These are phyloP conservation scores for Brachyrhaphis roseni DNA, from an alignment of 2,797 vertebrate genomes.

Conservation along the genomic window DNA sequence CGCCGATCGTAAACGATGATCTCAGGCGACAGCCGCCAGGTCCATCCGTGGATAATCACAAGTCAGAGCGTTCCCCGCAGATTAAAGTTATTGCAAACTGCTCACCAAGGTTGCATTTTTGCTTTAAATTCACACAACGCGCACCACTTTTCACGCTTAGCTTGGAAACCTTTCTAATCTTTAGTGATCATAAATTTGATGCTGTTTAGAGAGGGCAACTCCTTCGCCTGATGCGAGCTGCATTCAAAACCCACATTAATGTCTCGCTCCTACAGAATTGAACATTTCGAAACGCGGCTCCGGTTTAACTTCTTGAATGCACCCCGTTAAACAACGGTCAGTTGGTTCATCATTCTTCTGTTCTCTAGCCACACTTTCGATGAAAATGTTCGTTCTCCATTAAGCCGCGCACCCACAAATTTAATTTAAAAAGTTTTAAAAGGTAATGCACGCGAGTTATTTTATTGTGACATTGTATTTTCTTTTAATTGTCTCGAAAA, in stretches of 20 bases:
- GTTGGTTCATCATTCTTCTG: background rate
- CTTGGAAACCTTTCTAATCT: conserved; percentile 43
- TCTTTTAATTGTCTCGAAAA: background rate
- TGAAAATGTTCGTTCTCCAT: background rate
- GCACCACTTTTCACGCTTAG: conserved; percentile 6
- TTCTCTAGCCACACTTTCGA: conserved; percentile 55
- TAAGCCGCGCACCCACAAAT: accelerated
- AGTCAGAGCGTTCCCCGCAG: conserved; percentile 43
- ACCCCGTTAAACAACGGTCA: background rate
- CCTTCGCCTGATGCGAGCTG: conserved; percentile 59
- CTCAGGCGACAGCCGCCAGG: conserved; percentile 60
- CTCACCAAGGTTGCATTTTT: conserved; percentile 29
- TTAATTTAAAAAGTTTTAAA: background rate
- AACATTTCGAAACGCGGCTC: conserved; percentile 42
- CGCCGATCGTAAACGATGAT: conserved; percentile 58
- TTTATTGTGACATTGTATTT: no score
- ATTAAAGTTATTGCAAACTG: conserved; percentile 36
- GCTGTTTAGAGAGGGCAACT: conserved; percentile 69
- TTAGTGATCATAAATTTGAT: conserved; percentile 66
- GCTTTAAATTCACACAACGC: conserved; percentile 1
- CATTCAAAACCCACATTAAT: conserved; percentile 53
- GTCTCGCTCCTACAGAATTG: background rate
- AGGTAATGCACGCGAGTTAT: accelerated
- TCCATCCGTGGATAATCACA: conserved; percentile 61
- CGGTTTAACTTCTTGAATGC: conserved; percentile 57